Evolutionary conservation across 2,797 vertebrate genomes (phyloP), one percentile per base, ranked within the genome.

Genomic region (Huso huso): DNA sequence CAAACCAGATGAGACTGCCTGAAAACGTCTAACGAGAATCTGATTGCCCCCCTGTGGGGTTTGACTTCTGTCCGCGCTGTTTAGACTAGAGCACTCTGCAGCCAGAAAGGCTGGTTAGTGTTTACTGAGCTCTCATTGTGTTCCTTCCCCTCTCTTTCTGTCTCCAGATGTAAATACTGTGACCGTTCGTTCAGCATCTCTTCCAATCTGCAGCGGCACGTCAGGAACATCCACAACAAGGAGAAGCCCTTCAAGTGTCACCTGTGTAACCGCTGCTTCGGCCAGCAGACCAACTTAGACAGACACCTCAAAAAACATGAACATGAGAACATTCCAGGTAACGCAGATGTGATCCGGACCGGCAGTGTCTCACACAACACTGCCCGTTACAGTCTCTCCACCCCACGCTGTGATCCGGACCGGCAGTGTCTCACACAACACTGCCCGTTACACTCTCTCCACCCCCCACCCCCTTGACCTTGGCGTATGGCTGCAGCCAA

Each of bases 161-260:
- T 70, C 75, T 72, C 9, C 85, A 95, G 93, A 88, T 95, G 93
- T 87, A 95, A 94, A 85, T 95, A 95, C 83, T 95, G 93, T 70
- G 93, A 95, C 86, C 88, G 93, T 64, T 95, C 93, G 6, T 95
- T 95, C 87, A 95, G 93, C 87, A 95, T 95, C 76, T 95, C 93
- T 65, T 95, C 93, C 76, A 95, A 95, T 81, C 90, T 95, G 62
- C 93, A 95, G 77, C 84, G 93, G 70, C 93, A 94, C 12, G 93
- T 95, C 18, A 86, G 93, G 6, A 95, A 95, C 82, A 95, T 95
- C 76, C 93, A 95, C 78, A 95, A 95, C 86, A 95, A 95, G 83
- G 93, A 95, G 84, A 94, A 94, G 79, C 93, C 93, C 57, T 95
- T 95, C 86, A 93, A 93, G 72, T 95, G 93, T 73, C 92, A 92